These are phyloP conservation scores for Cephus cinctus DNA, from an alignment of 1,140 invertebrate species.

Conservation along the genomic window DNA sequence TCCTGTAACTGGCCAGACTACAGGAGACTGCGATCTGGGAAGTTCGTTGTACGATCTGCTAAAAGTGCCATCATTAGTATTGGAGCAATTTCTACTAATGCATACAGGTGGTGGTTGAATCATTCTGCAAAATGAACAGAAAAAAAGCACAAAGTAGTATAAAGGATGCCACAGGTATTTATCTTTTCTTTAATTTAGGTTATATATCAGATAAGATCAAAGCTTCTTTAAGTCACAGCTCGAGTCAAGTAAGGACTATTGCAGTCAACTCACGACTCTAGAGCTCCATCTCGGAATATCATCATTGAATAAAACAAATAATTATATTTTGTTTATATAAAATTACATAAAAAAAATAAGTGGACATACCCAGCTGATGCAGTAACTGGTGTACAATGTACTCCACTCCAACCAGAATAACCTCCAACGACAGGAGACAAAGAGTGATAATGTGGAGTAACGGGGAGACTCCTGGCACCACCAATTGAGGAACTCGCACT, in stretches of 20 bases:
- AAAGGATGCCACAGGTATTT: neutral
- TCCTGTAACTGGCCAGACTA: constrained; percentile 38
- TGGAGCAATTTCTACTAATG: constrained; percentile 33
- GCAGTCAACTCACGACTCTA: constrained; percentile 48
- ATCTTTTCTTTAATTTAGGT: constrained; percentile 13
- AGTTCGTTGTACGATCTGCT: constrained; percentile 44
- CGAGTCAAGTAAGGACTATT: constrained; percentile 47
- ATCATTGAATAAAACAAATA: constrained; percentile 27
- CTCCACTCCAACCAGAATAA: constrained; percentile 43
- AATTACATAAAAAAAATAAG: neutral
- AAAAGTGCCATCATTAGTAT: constrained; percentile 35
- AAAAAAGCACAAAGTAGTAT: constrained; percentile 8
- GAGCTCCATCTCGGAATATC: constrained; percentile 47
- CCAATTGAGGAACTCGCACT: constrained; percentile 37
- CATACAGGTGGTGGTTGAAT: constrained; percentile 41
- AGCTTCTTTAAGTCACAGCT: constrained; percentile 40
- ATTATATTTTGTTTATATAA: constrained; percentile 6
- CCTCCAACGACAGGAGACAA: constrained; percentile 43
- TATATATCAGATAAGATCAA: constrained; percentile 54
- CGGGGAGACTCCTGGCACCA: constrained; percentile 47
- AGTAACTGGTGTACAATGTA: constrained; percentile 36
- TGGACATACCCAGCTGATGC: constrained; percentile 37
- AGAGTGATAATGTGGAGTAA: constrained; percentile 49
- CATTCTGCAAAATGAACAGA: constrained; percentile 29
- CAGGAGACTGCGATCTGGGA: constrained; percentile 39